These are phyloP conservation scores for Pygocentrus nattereri DNA, from an alignment of 2,797 vertebrate genomes.

Conservation along the genomic window DNA sequence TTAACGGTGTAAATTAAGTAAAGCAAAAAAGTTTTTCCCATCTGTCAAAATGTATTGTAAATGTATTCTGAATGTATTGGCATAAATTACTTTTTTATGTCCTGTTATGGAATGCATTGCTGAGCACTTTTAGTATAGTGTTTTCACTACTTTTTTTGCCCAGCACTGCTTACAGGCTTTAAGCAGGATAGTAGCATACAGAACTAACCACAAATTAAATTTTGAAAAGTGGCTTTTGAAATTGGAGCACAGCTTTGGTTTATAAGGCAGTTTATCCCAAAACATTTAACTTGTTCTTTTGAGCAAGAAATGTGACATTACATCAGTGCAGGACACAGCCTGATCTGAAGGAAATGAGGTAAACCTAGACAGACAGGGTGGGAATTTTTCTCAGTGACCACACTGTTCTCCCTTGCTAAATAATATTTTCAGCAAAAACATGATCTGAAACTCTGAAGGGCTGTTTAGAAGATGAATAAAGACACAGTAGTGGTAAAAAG, in stretches of 20 bases:
- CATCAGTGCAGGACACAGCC: background rate
- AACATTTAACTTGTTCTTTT: background rate
- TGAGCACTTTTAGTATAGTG: too few species aligned
- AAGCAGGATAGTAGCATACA: background rate
- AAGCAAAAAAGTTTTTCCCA: too few species aligned
- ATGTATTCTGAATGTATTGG: too few species aligned
- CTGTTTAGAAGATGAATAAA: background rate
- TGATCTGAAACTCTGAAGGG: background rate
- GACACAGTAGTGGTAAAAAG: background rate
- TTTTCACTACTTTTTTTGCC: too few species aligned
- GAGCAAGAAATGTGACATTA: conserved; percentile 17
- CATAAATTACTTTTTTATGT: too few species aligned
- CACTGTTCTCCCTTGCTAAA: conserved; percentile 7
- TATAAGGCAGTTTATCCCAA: background rate
- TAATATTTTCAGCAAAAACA: background rate
- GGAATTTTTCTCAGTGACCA: conserved; percentile 39
- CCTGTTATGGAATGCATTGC: too few species aligned
- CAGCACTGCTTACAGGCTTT: too few species aligned
- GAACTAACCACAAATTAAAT: background rate
- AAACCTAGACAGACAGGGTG: conserved; percentile 51
- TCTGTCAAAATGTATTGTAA: too few species aligned
- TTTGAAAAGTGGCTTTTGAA: background rate
- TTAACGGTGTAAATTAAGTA: too few species aligned
- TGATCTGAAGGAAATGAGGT: conserved; percentile 52
- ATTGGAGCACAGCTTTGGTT: background rate